These are phyloP conservation scores for Nematolebias whitei DNA, from an alignment of 2,113 vertebrate genomes.

Conservation along the genomic window DNA sequence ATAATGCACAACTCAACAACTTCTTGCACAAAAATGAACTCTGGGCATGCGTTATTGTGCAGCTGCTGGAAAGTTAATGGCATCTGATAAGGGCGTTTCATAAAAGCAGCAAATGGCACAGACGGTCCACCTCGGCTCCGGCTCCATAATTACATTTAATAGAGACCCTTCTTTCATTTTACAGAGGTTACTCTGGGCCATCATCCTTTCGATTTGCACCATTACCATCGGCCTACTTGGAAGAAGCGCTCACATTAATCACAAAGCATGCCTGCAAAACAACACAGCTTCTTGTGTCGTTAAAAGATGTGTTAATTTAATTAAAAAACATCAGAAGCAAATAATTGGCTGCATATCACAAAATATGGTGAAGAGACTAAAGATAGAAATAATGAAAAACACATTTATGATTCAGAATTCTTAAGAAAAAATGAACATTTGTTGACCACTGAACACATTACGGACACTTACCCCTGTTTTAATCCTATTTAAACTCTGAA, in stretches of 20 bases:
- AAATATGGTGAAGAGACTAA: neutral
- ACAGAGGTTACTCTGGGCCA: neutral
- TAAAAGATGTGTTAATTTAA: constrained; percentile 1
- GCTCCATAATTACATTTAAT: constrained; percentile 40
- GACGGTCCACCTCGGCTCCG: neutral
- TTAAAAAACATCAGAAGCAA: too few species aligned
- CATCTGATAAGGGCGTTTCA: constrained; percentile 34
- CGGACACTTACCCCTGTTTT: too few species aligned
- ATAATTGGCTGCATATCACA: neutral
- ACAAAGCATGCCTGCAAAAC: neutral
- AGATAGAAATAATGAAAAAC: too few species aligned
- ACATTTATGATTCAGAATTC: neutral
- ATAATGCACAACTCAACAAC: neutral
- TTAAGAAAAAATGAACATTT: neutral
- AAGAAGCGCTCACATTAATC: constrained; percentile 1
- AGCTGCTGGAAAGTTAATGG: constrained; percentile 40
- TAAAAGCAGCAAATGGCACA: constrained; percentile 50
- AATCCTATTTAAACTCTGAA: too few species aligned
- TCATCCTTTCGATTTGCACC: neutral
- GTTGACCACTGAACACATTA: neutral
- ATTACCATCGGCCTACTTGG: neutral
- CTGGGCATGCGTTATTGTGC: neutral
- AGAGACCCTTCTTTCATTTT: constrained; percentile 16
- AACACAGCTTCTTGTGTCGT: neutral
- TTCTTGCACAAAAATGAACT: neutral